Evolutionary conservation across 2,113 vertebrate species (phyloP), one percentile per base, ranked within the genome.

Genomic region (Cyphomyrus discorhynchus): DNA sequence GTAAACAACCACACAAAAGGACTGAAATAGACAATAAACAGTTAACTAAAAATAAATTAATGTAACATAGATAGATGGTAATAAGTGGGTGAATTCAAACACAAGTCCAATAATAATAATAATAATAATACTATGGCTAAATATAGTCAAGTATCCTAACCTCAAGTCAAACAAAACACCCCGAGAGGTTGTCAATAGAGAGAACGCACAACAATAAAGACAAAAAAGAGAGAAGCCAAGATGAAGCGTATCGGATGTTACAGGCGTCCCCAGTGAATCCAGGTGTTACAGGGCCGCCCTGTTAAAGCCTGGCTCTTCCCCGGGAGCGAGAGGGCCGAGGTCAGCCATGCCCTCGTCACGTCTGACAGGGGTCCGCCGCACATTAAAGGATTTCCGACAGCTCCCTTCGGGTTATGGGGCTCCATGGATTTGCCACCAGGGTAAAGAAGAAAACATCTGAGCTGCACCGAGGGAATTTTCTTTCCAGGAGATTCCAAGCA

Each of bases 221-320:
- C 82, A 84, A 42, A 80, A 77, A 39, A 9, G 85, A 86, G 31
- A 42, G 66, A 80, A 45, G 7, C n/a, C 49, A 39, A 17, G 83
- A 87, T 90, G 42, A 87, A 87, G 42, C 31, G 47, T 90, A 87
- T 90, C 89, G 27, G 47, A 49, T 90, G 89, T 87, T 80, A 56
- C 66, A 31, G 66, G 19, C 87, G 15, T 86, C 10, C 21, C 7
- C 47, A 11, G 13, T 50, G 82, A 47, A 84, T 45, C n/a, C 89
- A 80, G 47, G 66, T 90, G 89, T 87, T 80, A 80, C 66, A 21
- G 49, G 27, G 82, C 19, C 52, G 24, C 6, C 11, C 46, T 17
- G 9, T 13, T 85, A 19, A 49, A 84, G 19, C 82, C 42, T 21
- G 5, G 19, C 1, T 46, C 2, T 27, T 49, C 39, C 82, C 46